These are phyloP conservation scores for Chelon auratus DNA, from an alignment of 2,797 vertebrate genomes.

Conservation along the genomic window DNA sequence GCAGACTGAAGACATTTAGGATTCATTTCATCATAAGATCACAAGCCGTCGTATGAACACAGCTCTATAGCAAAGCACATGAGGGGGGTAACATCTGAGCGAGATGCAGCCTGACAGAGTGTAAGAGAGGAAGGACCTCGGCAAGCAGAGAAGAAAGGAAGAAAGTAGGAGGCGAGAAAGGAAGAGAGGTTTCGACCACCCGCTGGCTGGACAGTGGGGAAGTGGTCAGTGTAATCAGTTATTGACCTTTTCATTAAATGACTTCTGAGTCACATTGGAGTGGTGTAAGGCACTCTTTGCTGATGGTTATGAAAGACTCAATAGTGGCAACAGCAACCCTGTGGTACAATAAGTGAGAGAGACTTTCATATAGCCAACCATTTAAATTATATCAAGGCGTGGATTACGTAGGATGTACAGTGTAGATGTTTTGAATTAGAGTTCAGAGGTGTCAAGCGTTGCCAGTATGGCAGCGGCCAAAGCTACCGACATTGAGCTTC, in stretches of 20 bases:
- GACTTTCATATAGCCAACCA: not conserved
- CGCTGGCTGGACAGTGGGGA: slow-evolving; percentile 27
- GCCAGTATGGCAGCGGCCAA: too few species aligned
- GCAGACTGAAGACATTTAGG: slow-evolving; percentile 65
- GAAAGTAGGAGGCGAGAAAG: slow-evolving; percentile 39
- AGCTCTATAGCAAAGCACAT: slow-evolving; percentile 36
- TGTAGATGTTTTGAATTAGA: too few species aligned
- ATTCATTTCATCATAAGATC: slow-evolving; percentile 75
- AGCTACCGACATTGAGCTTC: too few species aligned
- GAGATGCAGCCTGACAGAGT: slow-evolving; percentile 26
- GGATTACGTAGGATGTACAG: too few species aligned
- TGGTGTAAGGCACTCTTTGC: slow-evolving; percentile 15
- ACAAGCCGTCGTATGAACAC: slow-evolving; percentile 61
- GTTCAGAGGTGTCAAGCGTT: too few species aligned
- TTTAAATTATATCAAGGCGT: too few species aligned
- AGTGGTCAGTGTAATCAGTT: slow-evolving; percentile 57
- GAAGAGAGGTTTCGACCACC: slow-evolving; percentile 34
- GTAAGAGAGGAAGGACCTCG: slow-evolving; percentile 22
- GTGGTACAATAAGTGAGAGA: slow-evolving; percentile 8
- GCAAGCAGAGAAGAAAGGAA: slow-evolving; percentile 47
- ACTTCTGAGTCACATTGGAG: slow-evolving; percentile 30
- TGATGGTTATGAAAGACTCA: slow-evolving; percentile 13
- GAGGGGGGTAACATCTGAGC: slow-evolving; percentile 62
- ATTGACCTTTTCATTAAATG: slow-evolving; percentile 70
- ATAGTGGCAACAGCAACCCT: not conserved